Evolutionary conservation across 2,888 invertebrate species (phyloP).

Genomic region (Sylvicola cinctus): DNA sequence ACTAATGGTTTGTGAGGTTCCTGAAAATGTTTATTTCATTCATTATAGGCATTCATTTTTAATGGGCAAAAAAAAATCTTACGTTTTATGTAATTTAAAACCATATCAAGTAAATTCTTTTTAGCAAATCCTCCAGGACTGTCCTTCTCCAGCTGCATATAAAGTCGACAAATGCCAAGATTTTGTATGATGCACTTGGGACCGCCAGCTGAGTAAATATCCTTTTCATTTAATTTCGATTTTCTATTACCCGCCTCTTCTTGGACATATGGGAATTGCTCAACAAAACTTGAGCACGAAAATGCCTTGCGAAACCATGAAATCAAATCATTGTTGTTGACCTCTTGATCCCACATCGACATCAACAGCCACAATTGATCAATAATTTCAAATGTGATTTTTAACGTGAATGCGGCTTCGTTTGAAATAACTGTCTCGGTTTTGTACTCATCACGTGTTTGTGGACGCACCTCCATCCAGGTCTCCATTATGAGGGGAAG

Average conservation of each 20-base stretch:
- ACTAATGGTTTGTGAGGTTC: too few relatives aligned
- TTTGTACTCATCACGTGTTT: slow-evolving; percentile 23
- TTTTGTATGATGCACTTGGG: slow-evolving; percentile 31
- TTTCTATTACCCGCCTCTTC: slow-evolving; percentile 12
- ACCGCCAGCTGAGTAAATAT: slow-evolving; percentile 22
- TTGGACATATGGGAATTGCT: slow-evolving; percentile 29
- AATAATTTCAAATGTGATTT: slow-evolving; percentile 39
- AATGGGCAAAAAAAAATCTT: too few relatives aligned
- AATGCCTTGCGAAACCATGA: slow-evolving; percentile 32
- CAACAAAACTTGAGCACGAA: slow-evolving; percentile 35
- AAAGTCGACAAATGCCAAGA: slow-evolving; percentile 30
- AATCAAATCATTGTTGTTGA: slow-evolving; percentile 23
- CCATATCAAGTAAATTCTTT: too few relatives aligned
- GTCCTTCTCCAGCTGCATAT: slow-evolving; percentile 27
- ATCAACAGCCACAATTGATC: slow-evolving; percentile 33
- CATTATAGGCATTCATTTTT: too few relatives aligned
- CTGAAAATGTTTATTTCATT: too few relatives aligned
- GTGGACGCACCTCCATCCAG: slow-evolving; percentile 61
- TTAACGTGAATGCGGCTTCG: slow-evolving; percentile 42
- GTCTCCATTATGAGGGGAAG: slow-evolving; percentile 63
- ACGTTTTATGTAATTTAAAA: too few relatives aligned
- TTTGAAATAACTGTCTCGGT: slow-evolving; percentile 27
- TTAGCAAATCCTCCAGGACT: slow-evolving; percentile 2
- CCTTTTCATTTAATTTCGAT: slow-evolving; percentile 24
- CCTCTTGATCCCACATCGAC: slow-evolving; percentile 15